These are phyloP conservation scores for Paradoxurus hermaphroditus DNA, from an alignment of 2,113 vertebrate genomes.

Conservation along the genomic window DNA sequence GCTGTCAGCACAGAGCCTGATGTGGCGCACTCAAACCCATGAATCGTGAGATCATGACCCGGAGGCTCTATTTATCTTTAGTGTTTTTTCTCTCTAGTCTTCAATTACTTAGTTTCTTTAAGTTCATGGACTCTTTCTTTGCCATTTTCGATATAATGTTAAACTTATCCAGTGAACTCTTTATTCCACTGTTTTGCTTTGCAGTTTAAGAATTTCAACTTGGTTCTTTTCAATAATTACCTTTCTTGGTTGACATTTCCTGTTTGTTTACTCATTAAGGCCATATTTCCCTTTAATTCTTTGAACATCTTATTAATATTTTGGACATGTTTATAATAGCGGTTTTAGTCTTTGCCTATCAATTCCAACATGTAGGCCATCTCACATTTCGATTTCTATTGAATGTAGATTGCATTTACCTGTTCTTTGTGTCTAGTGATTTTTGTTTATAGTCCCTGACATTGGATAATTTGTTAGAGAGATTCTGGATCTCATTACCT, in stretches of 20 bases:
- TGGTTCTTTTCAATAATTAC: background rate
- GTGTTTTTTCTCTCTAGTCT: background rate
- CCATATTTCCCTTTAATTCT: conserved; percentile 23
- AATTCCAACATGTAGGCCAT: background rate
- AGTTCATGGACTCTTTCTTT: background rate
- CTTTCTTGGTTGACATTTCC: background rate
- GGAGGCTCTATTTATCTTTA: background rate
- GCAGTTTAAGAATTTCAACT: background rate
- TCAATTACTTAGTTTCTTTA: conserved; percentile 11
- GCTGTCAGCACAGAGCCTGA: no score
- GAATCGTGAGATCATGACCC: no score
- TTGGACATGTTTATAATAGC: conserved; percentile 8
- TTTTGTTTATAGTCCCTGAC: background rate
- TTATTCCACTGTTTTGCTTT: conserved; percentile 20
- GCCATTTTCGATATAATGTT: background rate
- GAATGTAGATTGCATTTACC: background rate
- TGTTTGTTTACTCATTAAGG: background rate
- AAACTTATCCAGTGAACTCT: background rate
- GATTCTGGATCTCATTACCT: background rate
- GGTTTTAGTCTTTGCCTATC: background rate
- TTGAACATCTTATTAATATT: background rate
- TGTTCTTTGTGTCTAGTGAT: background rate
- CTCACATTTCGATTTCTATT: conserved; percentile 24
- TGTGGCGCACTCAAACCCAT: no score
- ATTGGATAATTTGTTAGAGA: background rate